phyloP scores from a whole-genome alignment of 2,113 vertebrate genomes.

The Bujurquina vittata region DNA sequence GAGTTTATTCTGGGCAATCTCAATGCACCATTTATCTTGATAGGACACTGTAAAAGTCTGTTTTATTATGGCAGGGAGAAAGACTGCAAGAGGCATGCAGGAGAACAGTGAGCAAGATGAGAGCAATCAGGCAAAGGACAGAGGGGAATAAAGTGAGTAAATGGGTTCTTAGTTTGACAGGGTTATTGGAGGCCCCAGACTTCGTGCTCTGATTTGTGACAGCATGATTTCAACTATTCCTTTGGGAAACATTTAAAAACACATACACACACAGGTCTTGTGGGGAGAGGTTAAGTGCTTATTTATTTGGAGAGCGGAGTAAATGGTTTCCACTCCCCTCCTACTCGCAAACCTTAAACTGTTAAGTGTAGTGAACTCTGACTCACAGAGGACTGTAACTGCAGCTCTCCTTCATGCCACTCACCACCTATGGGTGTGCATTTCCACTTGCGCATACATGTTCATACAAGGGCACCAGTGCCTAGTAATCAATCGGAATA shows the following conservation, averaged over 20 bases:
- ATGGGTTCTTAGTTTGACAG: slow-evolving; percentile 63
- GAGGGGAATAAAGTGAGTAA: slow-evolving; percentile 44
- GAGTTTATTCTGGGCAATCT: slow-evolving; percentile 12
- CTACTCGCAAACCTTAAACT: slow-evolving; percentile 71
- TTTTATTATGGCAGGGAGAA: slow-evolving; percentile 37
- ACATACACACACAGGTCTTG: slow-evolving; percentile 62
- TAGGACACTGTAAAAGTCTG: slow-evolving; percentile 9
- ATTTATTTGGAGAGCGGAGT: slow-evolving; percentile 77
- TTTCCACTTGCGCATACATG: background rate
- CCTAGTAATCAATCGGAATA: background rate
- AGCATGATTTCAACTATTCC: slow-evolving; percentile 55
- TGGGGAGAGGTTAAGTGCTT: slow-evolving; percentile 79
- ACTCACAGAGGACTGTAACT: slow-evolving; percentile 63
- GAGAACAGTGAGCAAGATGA: slow-evolving; percentile 32
- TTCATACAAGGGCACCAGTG: background rate
- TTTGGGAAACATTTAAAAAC: slow-evolving; percentile 59
- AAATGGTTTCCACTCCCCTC: slow-evolving; percentile 75
- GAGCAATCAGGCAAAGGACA: slow-evolving; percentile 33
- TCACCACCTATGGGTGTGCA: slow-evolving; percentile 19
- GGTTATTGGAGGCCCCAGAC: slow-evolving; percentile 68
- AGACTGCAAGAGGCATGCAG: background rate
- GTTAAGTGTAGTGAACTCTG: slow-evolving; percentile 77
- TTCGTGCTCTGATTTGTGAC: slow-evolving; percentile 71
- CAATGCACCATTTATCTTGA: slow-evolving; percentile 15
- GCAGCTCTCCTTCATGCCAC: slow-evolving; percentile 37